A percentile compares a stretch with the other conserved stretches of the same genome.
phyloP scores from a whole-genome alignment of 2,888 invertebrate species.

The Philaethria dido region DNA sequence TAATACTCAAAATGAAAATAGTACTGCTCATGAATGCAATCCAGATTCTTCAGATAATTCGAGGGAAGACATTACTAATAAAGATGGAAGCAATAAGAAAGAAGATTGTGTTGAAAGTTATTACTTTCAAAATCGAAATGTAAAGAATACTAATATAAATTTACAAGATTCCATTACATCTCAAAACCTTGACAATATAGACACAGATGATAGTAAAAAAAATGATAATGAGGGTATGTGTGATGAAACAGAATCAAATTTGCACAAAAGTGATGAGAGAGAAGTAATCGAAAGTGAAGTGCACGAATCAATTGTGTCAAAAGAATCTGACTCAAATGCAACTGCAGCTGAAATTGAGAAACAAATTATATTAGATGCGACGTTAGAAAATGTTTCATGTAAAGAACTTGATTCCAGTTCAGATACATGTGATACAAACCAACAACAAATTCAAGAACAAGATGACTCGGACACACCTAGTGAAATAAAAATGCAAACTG shows the following conservation, averaged over 20 bases:
- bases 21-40: neutral
- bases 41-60: neutral
- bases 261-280: neutral
- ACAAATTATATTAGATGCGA: neutral
- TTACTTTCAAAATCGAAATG: slow-evolving; percentile 3
- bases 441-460: neutral
- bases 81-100: neutral
- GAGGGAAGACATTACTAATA: neutral
- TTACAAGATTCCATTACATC: neutral
- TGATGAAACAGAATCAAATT: neutral
- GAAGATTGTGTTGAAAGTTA: neutral
- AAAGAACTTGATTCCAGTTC: neutral
- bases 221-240: neutral
- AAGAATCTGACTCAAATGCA: neutral
- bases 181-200: neutral
- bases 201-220: neutral
- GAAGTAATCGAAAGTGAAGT: neutral
- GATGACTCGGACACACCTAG: neutral
- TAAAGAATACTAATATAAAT: neutral
- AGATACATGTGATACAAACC: neutral
- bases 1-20: neutral
- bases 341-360: neutral
- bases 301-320: neutral
- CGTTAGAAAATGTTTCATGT: neutral
- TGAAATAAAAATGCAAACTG: neutral